phyloP scores from a whole-genome alignment of 2,888 invertebrate genomes.

The Isotomurus palustris region DNA sequence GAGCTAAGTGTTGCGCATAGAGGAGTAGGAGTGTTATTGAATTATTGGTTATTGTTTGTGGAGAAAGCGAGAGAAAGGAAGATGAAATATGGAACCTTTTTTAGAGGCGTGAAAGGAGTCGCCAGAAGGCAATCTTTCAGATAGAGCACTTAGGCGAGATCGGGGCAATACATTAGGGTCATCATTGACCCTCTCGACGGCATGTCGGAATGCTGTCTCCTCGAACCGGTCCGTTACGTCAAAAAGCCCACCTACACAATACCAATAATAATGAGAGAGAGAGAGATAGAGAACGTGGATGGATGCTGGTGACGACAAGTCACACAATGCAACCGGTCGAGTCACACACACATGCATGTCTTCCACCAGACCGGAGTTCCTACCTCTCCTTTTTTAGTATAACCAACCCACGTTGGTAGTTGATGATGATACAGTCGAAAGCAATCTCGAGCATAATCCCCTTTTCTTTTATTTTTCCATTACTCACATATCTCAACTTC shows the following conservation, averaged over 20 bases:
- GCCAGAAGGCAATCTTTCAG: slow-evolving; percentile 82
- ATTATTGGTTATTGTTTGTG: too few species aligned
- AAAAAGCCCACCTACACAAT: slow-evolving; percentile 44
- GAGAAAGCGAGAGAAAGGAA: slow-evolving; percentile 4
- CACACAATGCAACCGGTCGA: too few species aligned
- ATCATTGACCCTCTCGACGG: slow-evolving; percentile 78
- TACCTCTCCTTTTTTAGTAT: too few species aligned
- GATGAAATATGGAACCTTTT: slow-evolving; percentile 61
- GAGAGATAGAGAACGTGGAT: not conserved
- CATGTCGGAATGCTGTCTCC: slow-evolving; percentile 87
- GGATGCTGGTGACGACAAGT: not conserved
- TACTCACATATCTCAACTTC: slow-evolving; percentile 27
- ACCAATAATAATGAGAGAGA: slow-evolving; percentile 16
- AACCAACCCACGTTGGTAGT: too few species aligned
- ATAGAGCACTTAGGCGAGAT: slow-evolving; percentile 79
- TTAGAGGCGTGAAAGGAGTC: slow-evolving; percentile 94
- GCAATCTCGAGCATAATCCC: too few species aligned
- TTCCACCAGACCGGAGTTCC: too few species aligned
- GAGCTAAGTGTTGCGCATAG: too few species aligned
- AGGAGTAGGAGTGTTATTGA: too few species aligned
- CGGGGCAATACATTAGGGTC: slow-evolving; percentile 75
- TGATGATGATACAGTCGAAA: too few species aligned
- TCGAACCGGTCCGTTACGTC: slow-evolving; percentile 50
- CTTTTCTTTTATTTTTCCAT: too few species aligned
- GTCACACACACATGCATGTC: too few species aligned